Evolutionary conservation across 2,113 vertebrate species (phyloP), one percentile per base, ranked within the genome.

Genomic region (Paradisaea rubra): DNA sequence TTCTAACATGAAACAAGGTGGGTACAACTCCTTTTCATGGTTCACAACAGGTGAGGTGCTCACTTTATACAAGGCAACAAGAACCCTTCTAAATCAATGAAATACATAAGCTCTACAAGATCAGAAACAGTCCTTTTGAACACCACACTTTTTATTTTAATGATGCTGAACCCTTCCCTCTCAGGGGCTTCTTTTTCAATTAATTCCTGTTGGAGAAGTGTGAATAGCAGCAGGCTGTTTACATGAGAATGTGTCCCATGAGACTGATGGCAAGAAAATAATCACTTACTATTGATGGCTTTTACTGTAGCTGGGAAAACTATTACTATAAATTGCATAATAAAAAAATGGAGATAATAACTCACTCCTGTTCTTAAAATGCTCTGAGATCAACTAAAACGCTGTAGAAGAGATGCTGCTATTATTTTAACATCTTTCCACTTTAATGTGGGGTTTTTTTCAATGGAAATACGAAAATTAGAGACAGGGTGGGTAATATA

Each of bases 231-330:
- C 45, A 73, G 80, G 45, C 84, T 95, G 84, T 91, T 97, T 95
- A 95, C 72, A 80, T 81, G 88, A 94, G 88, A 91, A 93, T 50
- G 49, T 66, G 52, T 94, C 91, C 61, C 72, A 72, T 44, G 84
- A 85, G 93, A 60, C 85, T 91, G 84, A 92, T 89, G 85, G 88
- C 85, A 88, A 92, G 91, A 94, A 95, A 81, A 63, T 94, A 71
- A 92, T 81, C 88, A 45, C 76, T 95, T 95, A 86, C 64, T 64
- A 73, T 66, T 88, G 77, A 93, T 91, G 44, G 68, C 66, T 70
- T 91, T 91, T 89, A 90, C 90, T 91, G 63, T 65, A 93, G 80
- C 92, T 81, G 69, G 66, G 60, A 94, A 96, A 94, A 94, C 42
- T 86, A 94, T 91, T 89, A 71, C 80, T 93, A 87, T 66, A 74